Evolutionary conservation across 2,797 vertebrate genomes (phyloP), one percentile per base, ranked within the genome.

Genomic region (Sebastes diaconus): DNA sequence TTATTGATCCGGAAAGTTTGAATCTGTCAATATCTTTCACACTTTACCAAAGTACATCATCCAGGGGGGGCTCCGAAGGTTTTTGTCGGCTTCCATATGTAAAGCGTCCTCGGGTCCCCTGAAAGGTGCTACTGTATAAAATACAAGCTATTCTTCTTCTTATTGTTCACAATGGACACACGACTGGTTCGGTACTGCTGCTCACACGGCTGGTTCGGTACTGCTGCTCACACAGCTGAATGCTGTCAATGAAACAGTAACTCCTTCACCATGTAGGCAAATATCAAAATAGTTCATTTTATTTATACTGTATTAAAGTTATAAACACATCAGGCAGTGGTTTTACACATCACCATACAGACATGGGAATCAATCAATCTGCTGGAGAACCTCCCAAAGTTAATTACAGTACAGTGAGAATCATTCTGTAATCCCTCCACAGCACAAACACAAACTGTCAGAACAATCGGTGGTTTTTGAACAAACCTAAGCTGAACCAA

Each of bases 281-380:
- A 92, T 94, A 95, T 95, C 92, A 96, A 96, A 96, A 96, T 96
- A 96, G 90, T 92, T 68, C 58, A 85, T 93, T 96, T 96, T 96
- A 96, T 96, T 96, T 88, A 90, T 92, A 90, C 88, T 88, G 94
- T 96, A 95, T 90, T 96, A 95, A 96, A 95, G 92, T 95, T 95
- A 95, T 91, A 96, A 96, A 96, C 94, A 95, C 88, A 78, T 94
- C 95, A 94, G 95, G 95, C 95, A 96, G 95, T 96, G 95, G 91
- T 95, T 95, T 92, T 87, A 94, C 88, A 94, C 90, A 83, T 95
- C 84, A 94, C 93, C 91, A 87, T 91, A 94, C 90, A 92, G 90
- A 94, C 82, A 87, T 89, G 84, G 70, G 80, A 85, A 80, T 80
- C 83, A 80, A 74, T 87, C 87, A 72, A 76, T 88, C 84, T 58